Percentiles rank a stretch among this genome's conserved stretches.
Conservation (phyloP, 1,140 invertebrate species). For the Rhagoletis pomonella region DNA sequence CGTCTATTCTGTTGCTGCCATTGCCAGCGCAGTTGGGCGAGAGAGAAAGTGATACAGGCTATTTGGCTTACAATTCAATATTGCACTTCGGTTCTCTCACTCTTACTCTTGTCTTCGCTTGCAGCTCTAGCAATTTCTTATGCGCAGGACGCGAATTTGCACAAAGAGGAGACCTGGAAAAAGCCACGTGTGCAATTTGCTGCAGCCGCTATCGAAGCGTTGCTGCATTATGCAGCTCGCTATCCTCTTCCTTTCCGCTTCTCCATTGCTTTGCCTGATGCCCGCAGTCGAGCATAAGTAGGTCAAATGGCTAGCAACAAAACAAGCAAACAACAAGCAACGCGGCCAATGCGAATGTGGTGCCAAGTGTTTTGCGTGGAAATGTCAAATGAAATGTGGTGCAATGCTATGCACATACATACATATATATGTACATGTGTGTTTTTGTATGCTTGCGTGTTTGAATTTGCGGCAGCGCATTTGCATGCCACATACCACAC, state of each 20-base stretch:
- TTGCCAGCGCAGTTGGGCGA: background rate
- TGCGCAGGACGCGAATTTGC: constrained; percentile 33
- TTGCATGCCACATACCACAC: background rate
- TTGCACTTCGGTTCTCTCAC: background rate
- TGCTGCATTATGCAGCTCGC: no score
- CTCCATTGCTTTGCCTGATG: background rate
- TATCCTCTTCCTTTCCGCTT: background rate
- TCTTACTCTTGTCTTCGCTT: background rate
- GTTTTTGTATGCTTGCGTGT: background rate
- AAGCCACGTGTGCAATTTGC: constrained; percentile 17
- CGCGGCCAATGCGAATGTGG: constrained; percentile 14
- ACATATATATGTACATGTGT: background rate
- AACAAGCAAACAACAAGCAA: background rate
- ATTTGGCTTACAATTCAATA: background rate
- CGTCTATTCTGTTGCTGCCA: constrained; percentile 6
- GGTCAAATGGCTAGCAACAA: constrained; percentile 13
- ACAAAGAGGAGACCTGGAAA: constrained; percentile 30
- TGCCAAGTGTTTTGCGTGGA: background rate
- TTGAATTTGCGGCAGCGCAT: background rate
- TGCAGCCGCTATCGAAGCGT: background rate
- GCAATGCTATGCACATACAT: background rate
- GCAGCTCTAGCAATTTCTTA: background rate
- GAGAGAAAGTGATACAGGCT: background rate
- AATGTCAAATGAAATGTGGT: background rate
- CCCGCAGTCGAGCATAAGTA: constrained; percentile 42